phyloP scores from a whole-genome alignment of 1,140 invertebrate species.

The Hirudo medicinalis region DNA sequence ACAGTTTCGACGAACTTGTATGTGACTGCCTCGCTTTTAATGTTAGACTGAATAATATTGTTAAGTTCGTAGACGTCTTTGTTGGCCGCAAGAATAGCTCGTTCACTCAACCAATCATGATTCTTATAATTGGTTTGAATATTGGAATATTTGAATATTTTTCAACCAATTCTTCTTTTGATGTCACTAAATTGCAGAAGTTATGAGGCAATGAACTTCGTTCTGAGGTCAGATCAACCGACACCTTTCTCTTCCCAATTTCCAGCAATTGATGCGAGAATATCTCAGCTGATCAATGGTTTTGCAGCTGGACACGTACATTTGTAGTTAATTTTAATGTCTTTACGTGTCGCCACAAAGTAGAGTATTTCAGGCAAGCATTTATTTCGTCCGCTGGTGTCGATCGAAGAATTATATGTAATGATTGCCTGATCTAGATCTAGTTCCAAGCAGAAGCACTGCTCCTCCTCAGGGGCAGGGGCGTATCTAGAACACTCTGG shows the following conservation, averaged over 20 bases:
- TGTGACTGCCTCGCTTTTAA: too few relatives aligned
- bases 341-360: slow-evolving; percentile 30
- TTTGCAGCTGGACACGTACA: slow-evolving; percentile 22
- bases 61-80: too few relatives aligned
- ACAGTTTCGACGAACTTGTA: too few relatives aligned
- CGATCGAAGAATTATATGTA: slow-evolving; percentile 40
- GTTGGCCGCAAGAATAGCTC: too few relatives aligned
- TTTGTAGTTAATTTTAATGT: slow-evolving; percentile 24
- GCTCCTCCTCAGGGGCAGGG: too few relatives aligned
- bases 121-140: slow-evolving; percentile 25
- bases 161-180: slow-evolving; percentile 29
- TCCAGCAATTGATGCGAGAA: slow-evolving; percentile 20
- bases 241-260: slow-evolving; percentile 25
- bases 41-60: too few relatives aligned
- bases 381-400: slow-evolving; percentile 41
- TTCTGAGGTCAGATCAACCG: slow-evolving; percentile 17
- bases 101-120: too few relatives aligned
- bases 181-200: slow-evolving; percentile 19
- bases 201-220: too few relatives aligned
- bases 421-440: slow-evolving; percentile 42
- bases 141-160: slow-evolving; percentile 29
- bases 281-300: slow-evolving; percentile 5
- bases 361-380: slow-evolving; percentile 40
- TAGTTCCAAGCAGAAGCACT: too few relatives aligned
- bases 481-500: too few relatives aligned